Percentiles rank a stretch among this genome's conserved stretches.
Evolutionary conservation across 2,888 invertebrate genomes (phyloP).

Genomic region (Aphodius sticticus): DNA sequence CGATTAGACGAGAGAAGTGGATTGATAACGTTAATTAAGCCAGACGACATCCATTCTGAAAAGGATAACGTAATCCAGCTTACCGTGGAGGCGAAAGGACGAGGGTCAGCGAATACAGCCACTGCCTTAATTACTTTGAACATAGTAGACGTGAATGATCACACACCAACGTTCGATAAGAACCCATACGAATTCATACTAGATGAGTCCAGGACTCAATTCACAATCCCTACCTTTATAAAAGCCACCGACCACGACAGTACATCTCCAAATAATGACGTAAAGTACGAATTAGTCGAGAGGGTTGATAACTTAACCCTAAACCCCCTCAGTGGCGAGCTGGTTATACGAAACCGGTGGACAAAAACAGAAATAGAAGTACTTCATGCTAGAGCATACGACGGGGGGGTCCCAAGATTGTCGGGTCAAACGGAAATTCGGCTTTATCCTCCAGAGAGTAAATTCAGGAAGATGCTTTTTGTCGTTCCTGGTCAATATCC

Average conservation of each 20-base stretch:
- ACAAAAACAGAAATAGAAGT: constrained; percentile 62
- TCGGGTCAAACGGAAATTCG: constrained; percentile 77
- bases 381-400: constrained; percentile 82
- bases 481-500: constrained; percentile 80
- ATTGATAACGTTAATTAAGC: constrained; percentile 79
- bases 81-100: constrained; percentile 83
- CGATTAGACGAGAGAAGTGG: constrained; percentile 81
- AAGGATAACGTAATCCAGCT: constrained; percentile 78
- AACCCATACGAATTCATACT: constrained; percentile 82
- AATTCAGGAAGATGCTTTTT: constrained; percentile 79
- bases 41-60: constrained; percentile 85
- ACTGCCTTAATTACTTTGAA: constrained; percentile 78
- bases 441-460: constrained; percentile 80
- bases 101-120: constrained; percentile 80
- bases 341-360: constrained; percentile 67
- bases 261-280: constrained; percentile 83
- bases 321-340: constrained; percentile 79
- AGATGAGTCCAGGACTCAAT: constrained; percentile 75
- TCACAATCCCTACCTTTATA: constrained; percentile 77
- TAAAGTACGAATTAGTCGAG: constrained; percentile 84
- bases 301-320: constrained; percentile 77
- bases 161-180: constrained; percentile 84
- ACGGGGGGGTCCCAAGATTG: constrained; percentile 82
- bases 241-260: constrained; percentile 87
- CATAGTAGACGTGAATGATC: constrained; percentile 82